phyloP scores from a whole-genome alignment of 2,888 invertebrate species.

The Pogonocherus hispidulus region DNA sequence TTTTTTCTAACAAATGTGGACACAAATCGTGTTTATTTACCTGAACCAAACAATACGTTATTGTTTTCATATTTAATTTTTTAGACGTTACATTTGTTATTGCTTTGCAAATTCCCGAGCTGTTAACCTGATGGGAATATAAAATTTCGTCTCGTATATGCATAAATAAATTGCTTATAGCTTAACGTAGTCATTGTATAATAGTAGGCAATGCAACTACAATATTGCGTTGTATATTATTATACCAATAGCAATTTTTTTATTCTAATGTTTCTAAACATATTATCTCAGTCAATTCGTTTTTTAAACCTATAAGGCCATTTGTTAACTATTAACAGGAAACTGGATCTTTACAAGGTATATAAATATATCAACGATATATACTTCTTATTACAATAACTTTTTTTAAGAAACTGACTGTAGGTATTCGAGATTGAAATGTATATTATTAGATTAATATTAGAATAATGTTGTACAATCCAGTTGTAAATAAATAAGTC shows the following conservation, averaged over 20 bases:
- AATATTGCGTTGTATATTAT: constrained; percentile 22
- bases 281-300: constrained; percentile 15
- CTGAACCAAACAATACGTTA: background rate
- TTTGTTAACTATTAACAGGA: constrained; percentile 1
- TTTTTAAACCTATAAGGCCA: background rate
- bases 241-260: constrained; percentile 40
- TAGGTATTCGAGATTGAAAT: constrained; percentile 66
- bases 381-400: constrained; percentile 66
- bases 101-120: constrained; percentile 50
- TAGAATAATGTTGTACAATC: constrained; percentile 68
- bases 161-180: constrained; percentile 46
- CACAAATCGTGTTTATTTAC: too few species aligned
- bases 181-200: constrained; percentile 19
- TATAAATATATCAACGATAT: constrained; percentile 62
- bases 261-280: background rate
- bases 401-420: constrained; percentile 67
- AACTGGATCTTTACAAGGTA: background rate
- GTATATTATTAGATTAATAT: constrained; percentile 69
- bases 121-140: constrained; percentile 15
- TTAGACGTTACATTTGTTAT: constrained; percentile 18
- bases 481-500: constrained; percentile 68
- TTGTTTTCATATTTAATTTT: constrained; percentile 6
- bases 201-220: constrained; percentile 23
- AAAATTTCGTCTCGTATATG: constrained; percentile 38
- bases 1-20: too few species aligned